phyloP scores from a whole-genome alignment of 2,888 invertebrate species.

The Dromius quadrimaculatus region DNA sequence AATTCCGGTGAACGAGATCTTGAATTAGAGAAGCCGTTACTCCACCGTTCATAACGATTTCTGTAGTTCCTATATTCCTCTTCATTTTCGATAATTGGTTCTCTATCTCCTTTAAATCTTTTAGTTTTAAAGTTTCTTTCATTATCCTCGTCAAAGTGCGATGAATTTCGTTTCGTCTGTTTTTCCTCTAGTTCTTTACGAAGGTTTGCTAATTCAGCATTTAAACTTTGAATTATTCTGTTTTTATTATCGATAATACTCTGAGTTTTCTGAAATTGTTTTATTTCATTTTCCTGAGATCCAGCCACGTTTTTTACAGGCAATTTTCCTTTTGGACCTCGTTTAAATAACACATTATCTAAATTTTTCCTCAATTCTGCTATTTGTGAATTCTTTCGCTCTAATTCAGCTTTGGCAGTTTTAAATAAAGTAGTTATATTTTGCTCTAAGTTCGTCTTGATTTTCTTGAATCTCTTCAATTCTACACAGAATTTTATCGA shows the following conservation, averaged over 20 bases:
- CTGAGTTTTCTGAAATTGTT: conserved; percentile 21
- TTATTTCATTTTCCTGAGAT: background rate
- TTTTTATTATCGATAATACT: conserved; percentile 23
- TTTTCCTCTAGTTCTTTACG: conserved; percentile 37
- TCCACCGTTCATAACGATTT: background rate
- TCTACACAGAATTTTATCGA: conserved; percentile 58
- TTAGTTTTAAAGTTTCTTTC: background rate
- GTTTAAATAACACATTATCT: conserved; percentile 62
- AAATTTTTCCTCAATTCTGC: conserved; percentile 64
- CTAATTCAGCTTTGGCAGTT: conserved; percentile 68
- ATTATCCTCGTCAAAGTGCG: conserved; percentile 6
- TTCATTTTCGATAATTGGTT: conserved; percentile 8
- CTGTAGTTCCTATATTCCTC: conserved; percentile 16
- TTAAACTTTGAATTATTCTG: conserved; percentile 28
- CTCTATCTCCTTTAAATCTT: background rate
- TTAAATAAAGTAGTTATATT: conserved; percentile 67
- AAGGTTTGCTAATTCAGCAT: conserved; percentile 16
- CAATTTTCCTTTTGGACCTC: conserved; percentile 50
- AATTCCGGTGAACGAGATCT: background rate
- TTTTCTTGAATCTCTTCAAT: conserved; percentile 59
- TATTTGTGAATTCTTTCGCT: conserved; percentile 67
- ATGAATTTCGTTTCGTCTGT: conserved; percentile 19
- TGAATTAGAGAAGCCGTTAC: background rate
- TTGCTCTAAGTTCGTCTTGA: conserved; percentile 62
- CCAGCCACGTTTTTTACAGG: background rate